Conservation (phyloP, 2,888 invertebrate genomes). For the Gonocerus acuteangulatus region DNA sequence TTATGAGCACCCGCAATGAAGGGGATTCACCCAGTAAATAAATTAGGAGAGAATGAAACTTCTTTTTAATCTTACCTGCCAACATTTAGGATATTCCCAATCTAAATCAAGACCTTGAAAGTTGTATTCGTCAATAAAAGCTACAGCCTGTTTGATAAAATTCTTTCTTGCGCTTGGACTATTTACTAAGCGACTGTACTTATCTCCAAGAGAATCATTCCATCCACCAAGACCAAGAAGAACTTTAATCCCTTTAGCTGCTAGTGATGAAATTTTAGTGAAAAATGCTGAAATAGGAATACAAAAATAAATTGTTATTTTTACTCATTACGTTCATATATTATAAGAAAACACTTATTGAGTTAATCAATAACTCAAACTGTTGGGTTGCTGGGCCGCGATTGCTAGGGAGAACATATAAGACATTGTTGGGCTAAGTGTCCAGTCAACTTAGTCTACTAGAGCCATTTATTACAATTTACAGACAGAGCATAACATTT, state of each 20-base stretch:
- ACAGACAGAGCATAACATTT: no score
- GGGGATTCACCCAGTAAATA: no score
- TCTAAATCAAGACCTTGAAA: slow-evolving; percentile 89
- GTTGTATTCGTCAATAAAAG: slow-evolving; percentile 68
- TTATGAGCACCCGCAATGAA: no score
- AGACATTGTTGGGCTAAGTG: no score
- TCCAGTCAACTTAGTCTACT: no score
- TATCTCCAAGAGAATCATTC: slow-evolving; percentile 88
- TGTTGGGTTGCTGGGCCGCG: no score
- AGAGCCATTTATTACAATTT: no score
- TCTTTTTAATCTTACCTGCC: slow-evolving; percentile 69
- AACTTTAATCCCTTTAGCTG: slow-evolving; percentile 42
- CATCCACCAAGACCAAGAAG: slow-evolving; percentile 85
- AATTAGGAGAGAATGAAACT: no score
- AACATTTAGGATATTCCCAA: slow-evolving; percentile 91
- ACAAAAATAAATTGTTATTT: no score
- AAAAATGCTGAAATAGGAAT: slow-evolving; percentile 70
- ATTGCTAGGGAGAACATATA: no score
- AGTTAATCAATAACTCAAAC: no score
- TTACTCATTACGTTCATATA: neutral
- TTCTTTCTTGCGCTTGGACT: slow-evolving; percentile 59
- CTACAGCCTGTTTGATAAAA: slow-evolving; percentile 66
- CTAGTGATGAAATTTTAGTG: slow-evolving; percentile 70
- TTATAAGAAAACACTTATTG: neutral
- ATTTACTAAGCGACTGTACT: slow-evolving; percentile 75